Base-by-base conservation (phyloP, 2,888 invertebrate genomes). In the Apodemia duryi region DNA sequence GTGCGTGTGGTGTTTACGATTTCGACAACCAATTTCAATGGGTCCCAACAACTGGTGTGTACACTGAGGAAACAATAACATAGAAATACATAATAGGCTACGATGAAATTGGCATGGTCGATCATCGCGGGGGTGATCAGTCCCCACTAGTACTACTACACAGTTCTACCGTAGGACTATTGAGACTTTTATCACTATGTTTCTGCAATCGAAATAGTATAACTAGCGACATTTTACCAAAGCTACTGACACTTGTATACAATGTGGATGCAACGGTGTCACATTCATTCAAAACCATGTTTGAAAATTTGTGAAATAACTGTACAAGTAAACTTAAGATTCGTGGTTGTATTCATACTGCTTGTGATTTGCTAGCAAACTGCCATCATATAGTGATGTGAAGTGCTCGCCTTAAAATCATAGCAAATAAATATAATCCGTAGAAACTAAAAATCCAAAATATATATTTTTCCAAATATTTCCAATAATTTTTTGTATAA, bases 11-110 rank as follows among this genome's bases (percentile, higher is more conserved):
- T 73, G 73, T 67, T 66, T 79, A 79, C 83, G 84, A 85, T 81
- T 82, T 85, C 85, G 86, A 85, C 86, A 73, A 83, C 87, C 87
- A 85, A 85, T 87, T 84, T 84, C 86, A 85, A 72, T 78, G 74
- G 74, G 21, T 64, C 54, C 67, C 61, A 57, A 63, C 52, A 54
- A 52, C 46, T 52, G 52, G 35, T 43, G 35, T 63, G 46, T 63
- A 38, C 61, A 67, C 66, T 51, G 51, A 63, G 62, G 54, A 43
- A 57, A 60, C 43, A 63, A 65, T 32, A 21, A 62, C 63, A 65
- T 52, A 43, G 61, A 61, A 65, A 61, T 63, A 63, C 52, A 54
- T 61, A 21, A 21, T 21, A 60, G 63, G 64, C 67, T 65, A 60
- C 51, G 49, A 80, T 81, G 85, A 84, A 84, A 85, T 85, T 83